Conservation (phyloP, 2,113 vertebrate species). For the Mesitornis unicolor region DNA sequence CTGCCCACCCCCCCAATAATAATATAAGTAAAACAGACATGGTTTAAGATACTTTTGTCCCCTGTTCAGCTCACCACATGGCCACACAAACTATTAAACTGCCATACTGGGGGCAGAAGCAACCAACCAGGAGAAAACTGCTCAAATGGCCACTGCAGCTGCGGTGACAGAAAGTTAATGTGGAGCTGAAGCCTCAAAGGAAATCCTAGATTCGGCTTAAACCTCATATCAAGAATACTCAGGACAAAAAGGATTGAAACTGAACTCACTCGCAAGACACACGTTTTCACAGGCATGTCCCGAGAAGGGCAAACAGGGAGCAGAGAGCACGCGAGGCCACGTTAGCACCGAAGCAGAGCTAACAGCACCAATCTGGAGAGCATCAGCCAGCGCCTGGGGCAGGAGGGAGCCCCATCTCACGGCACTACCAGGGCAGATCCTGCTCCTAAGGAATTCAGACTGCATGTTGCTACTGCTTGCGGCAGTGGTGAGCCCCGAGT, state of each 20-base stretch:
- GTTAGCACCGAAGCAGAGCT: neutral
- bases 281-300: neutral
- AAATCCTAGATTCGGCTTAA: neutral
- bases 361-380: neutral
- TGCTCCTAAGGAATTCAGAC: neutral
- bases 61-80: neutral
- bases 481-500: neutral
- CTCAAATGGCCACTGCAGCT: neutral
- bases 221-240: neutral
- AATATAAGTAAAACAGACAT: neutral
- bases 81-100: neutral
- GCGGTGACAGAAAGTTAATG: neutral
- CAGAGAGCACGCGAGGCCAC: fast-evolving
- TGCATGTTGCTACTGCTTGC: fast-evolving
- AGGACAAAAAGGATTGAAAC: neutral
- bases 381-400: neutral
- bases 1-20: too few relatives aligned
- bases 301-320: neutral
- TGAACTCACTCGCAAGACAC: neutral
- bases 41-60: neutral
- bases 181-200: neutral
- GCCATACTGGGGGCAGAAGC: neutral
- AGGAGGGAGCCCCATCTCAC: neutral
- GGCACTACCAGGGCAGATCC: fast-evolving
- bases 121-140: neutral